Evolutionary conservation across 2,888 invertebrate species (phyloP), one percentile per base, ranked within the genome.

Genomic region (Ariolimax columbianus): DNA sequence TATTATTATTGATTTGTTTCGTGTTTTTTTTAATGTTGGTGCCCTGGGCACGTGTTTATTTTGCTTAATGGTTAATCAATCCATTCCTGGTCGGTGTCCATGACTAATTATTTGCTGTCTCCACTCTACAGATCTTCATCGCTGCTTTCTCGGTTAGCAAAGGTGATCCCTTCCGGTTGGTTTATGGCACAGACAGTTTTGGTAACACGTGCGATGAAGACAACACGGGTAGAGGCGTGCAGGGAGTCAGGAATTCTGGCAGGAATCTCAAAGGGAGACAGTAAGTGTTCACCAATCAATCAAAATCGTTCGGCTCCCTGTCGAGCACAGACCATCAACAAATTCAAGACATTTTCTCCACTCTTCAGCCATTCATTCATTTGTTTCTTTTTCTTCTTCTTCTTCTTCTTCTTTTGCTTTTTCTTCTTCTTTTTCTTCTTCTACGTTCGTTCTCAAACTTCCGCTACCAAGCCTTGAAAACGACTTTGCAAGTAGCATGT

Each of bases 121-220:
- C n/a, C 17, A 26, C 14, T 30, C 72, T 38, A 6, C 91, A 94
- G 94, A 91, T 93, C 30, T 93, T 92, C 84, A 93, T 94, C 51
- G 93, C 93, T 33, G 96, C 96, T 19, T 97, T 98, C 95, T 97
- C 98, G 17, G 89, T 92, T 55, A 87, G 88, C 77, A 88, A 92
- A 79, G 92, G 92, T 9, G 92, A 92, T 89, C 91, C 91, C 11
- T 91, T 91, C 88, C 88, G 92, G 36, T 89, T 92, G 73, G 91
- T 92, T 75, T 92, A 90, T 84, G 92, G 92, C n/a, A 91, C 91
- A 75, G 92, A 92, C 87, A 92, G 92, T 86, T 92, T 90, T 89
- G 92, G 92, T 26, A 92, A 98, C 93, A 97, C 97, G 51, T 99
- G 98, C 94, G 98, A 98, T 30, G 96, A 97, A 38, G 96, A 96